A percentile compares a stretch with the other conserved stretches of the same genome.
Conservation (phyloP, 2,797 vertebrate genomes). For the Eremophila alpestris region DNA sequence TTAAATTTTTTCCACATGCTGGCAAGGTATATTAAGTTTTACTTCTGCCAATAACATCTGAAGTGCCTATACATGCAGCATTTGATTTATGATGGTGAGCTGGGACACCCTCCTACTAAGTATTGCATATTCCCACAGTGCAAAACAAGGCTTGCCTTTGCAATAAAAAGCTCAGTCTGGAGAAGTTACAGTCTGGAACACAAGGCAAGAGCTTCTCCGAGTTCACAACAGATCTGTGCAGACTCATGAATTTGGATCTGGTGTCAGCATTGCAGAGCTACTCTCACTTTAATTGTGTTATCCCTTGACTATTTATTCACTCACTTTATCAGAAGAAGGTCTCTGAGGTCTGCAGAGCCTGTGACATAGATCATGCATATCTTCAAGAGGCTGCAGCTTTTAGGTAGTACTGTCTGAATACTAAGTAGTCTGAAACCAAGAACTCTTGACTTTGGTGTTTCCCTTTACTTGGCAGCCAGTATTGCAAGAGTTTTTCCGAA, state of each 20-base stretch:
- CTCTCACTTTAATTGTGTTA: not conserved
- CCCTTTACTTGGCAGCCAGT: not conserved
- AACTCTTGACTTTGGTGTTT: not conserved
- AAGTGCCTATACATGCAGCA: not conserved
- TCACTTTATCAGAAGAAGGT: not conserved
- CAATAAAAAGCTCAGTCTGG: not conserved
- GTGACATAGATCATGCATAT: not conserved
- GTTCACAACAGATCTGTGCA: not conserved
- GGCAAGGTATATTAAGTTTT: conserved; percentile 34
- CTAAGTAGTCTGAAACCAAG: not conserved
- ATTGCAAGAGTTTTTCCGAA: not conserved
- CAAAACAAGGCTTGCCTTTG: not conserved
- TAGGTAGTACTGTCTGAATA: not conserved
- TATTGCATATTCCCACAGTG: not conserved
- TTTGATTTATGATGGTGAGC: not conserved
- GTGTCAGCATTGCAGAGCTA: not conserved
- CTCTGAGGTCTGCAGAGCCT: not conserved
- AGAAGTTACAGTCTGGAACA: not conserved
- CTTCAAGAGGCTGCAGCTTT: not conserved
- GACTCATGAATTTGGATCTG: not conserved
- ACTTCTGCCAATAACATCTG: conserved; percentile 13
- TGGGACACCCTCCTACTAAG: not conserved
- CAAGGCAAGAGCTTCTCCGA: not conserved
- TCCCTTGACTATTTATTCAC: not conserved
- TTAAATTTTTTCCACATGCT: conserved; percentile 51